phyloP scores from a whole-genome alignment of 2,797 vertebrate genomes.

The Notoglanidium macrostoma region DNA sequence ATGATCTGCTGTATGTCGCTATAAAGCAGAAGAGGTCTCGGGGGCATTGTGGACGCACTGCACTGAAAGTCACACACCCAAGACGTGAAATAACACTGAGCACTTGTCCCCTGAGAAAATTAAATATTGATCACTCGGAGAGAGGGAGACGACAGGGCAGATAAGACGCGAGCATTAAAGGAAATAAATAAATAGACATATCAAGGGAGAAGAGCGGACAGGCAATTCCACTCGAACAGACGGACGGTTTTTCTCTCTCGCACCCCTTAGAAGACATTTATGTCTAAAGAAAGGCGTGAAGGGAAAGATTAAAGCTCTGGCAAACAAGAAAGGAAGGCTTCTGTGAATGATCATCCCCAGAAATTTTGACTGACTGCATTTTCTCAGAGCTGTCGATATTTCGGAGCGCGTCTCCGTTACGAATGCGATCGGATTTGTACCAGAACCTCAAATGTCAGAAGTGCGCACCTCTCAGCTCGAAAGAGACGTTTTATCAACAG shows the following conservation, averaged over 20 bases:
- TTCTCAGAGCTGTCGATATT: not conserved
- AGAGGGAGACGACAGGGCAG: slow-evolving; percentile 75
- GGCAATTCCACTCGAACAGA: slow-evolving; percentile 56
- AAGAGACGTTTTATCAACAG: not conserved
- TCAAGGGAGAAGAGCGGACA: slow-evolving; percentile 57
- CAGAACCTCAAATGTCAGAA: not conserved
- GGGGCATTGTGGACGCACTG: not conserved
- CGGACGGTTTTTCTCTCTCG: slow-evolving; percentile 52
- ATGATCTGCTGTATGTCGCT: not conserved
- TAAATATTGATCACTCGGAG: slow-evolving; percentile 88
- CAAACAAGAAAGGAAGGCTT: not conserved
- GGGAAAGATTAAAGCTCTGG: slow-evolving; percentile 24
- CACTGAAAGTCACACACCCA: slow-evolving; percentile 1
- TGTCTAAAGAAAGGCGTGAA: slow-evolving; percentile 38
- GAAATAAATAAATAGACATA: slow-evolving; percentile 74
- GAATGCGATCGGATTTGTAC: not conserved
- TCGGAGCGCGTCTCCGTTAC: not conserved
- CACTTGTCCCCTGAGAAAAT: slow-evolving; percentile 82
- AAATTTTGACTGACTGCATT: not conserved
- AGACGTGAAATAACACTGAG: slow-evolving; percentile 58
- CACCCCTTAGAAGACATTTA: slow-evolving; percentile 47
- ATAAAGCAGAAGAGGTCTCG: not conserved
- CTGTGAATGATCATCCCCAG: not conserved
- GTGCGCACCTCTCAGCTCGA: not conserved
- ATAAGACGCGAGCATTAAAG: slow-evolving; percentile 58